Base-by-base conservation (phyloP, 2,113 vertebrate genomes). In the Triplophysa dalaica region DNA sequence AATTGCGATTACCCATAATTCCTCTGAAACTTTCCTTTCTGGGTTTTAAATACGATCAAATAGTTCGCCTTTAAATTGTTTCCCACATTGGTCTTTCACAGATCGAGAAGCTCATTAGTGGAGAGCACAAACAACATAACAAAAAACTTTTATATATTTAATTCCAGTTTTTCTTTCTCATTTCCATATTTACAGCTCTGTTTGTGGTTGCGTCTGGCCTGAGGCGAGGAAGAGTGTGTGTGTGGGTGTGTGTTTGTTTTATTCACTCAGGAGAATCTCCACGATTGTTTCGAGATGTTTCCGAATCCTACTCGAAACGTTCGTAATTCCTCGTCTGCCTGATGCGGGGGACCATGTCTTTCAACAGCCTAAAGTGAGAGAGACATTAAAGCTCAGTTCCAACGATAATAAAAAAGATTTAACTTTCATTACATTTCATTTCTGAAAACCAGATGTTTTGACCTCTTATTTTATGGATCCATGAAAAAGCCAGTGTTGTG, bases 291-390 rank as follows among this genome's bases (percentile, higher is more conserved):
- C 22, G 45, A 54, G 68, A 38, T 63, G 21, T 14, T 52, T 52
- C 56, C 69, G 21, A n/a, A 60, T 58, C 75, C 84, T 83, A 99
- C 91, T 99, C 98, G 21, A 99, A 98, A 81, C 96, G 96, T 83
- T 98, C 97, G 0, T 99, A 99, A 87, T 97, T 94, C 72, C 95
- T 95, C 0, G 97, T 98, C 78, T 98, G 96, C 87, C 94, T 90
- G 61, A 98, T 87, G 0, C 97, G 92, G 0, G 98, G 98, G 24
- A 98, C 86, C 95, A 95, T 98, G 74, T 99, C 97, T 3, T 95
- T 78, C 83, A 99, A 92, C 84, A 99, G 87, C 88, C 98, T 99
- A 91, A 8, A 26, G 69, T 21, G 64, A 48, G 22, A 43, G 16
- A 58, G n/a, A n/a, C 7, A 45, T 45, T 12, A 38, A 38, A 38